These are phyloP conservation scores for Avahi laniger DNA, from an alignment of 2,797 vertebrate species.

Conservation along the genomic window DNA sequence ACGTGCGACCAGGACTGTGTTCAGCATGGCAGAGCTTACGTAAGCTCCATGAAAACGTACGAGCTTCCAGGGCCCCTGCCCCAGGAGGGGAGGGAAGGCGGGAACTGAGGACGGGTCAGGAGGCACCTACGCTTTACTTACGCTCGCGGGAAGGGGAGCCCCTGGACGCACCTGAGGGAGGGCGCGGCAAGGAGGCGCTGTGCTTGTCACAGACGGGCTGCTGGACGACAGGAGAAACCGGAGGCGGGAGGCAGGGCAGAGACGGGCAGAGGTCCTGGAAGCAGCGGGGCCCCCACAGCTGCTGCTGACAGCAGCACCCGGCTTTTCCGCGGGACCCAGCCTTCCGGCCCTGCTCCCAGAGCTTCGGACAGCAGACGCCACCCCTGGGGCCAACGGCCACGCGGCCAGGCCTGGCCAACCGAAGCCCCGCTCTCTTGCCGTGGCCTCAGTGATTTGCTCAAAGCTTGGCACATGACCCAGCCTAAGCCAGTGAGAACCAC, in stretches of 20 bases:
- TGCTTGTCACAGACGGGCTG: rapidly evolving
- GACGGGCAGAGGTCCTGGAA: neutral
- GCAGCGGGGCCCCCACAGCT: neutral
- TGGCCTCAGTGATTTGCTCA: neutral
- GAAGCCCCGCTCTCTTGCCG: neutral
- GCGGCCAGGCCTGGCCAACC: neutral
- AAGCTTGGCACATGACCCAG: neutral
- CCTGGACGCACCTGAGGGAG: rapidly evolving
- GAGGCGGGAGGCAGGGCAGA: neutral
- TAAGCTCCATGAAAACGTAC: rapidly evolving
- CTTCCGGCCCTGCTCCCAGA: rapidly evolving
- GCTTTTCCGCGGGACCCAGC: neutral
- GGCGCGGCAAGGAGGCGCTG: rapidly evolving
- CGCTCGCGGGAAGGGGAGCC: neutral
- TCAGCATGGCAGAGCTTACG: neutral
- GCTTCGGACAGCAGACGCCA: neutral
- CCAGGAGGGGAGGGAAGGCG: neutral
- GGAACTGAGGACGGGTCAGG: neutral
- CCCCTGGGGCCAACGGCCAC: neutral
- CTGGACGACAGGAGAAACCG: neutral
- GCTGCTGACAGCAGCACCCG: neutral
- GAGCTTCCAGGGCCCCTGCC: neutral
- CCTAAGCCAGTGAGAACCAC: neutral
- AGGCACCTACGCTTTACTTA: neutral
- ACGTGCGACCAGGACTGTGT: neutral